A percentile compares a stretch with the other conserved stretches of the same genome.
Conservation (phyloP, 2,888 invertebrate species). For the Trichogramma evanescens region DNA sequence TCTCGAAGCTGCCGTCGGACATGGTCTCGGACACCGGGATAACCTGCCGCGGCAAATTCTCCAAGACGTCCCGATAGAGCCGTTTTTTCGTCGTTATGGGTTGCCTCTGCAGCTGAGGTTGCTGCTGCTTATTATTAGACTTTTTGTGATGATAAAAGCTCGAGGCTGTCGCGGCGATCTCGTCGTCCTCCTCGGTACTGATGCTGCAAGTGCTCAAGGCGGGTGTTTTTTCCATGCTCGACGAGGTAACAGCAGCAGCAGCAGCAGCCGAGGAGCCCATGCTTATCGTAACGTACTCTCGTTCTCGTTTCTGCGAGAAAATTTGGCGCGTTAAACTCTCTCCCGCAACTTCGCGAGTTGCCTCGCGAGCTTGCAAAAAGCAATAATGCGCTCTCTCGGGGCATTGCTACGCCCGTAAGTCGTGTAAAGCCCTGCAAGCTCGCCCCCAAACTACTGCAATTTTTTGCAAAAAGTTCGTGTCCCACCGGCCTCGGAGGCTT, state of each 20-base stretch:
- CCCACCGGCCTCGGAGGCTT: constrained; percentile 26
- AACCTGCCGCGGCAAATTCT: constrained; percentile 33
- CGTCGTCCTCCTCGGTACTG: background rate
- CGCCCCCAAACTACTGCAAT: no score
- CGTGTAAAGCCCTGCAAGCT: no score
- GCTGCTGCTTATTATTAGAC: background rate
- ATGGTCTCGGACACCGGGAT: background rate
- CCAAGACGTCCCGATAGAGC: constrained; percentile 53
- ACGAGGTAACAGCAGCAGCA: no score
- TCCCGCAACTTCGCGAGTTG: constrained; percentile 3
- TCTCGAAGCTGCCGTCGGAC: constrained; percentile 31
- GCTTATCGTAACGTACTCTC: constrained; percentile 15
- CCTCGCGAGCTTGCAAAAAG: no score
- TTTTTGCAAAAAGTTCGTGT: constrained; percentile 16
- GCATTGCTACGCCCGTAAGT: no score
- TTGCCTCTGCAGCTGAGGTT: background rate
- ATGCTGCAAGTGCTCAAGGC: no score
- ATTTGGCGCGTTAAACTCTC: no score
- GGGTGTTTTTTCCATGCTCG: background rate
- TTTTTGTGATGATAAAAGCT: no score
- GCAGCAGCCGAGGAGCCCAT: background rate
- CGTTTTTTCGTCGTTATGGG: constrained; percentile 43
- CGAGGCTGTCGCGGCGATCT: no score
- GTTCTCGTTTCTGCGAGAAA: constrained; percentile 10
- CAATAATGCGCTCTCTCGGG: no score